phyloP scores from a whole-genome alignment of 1,140 invertebrate genomes.

The Mesaphorura yosii region DNA sequence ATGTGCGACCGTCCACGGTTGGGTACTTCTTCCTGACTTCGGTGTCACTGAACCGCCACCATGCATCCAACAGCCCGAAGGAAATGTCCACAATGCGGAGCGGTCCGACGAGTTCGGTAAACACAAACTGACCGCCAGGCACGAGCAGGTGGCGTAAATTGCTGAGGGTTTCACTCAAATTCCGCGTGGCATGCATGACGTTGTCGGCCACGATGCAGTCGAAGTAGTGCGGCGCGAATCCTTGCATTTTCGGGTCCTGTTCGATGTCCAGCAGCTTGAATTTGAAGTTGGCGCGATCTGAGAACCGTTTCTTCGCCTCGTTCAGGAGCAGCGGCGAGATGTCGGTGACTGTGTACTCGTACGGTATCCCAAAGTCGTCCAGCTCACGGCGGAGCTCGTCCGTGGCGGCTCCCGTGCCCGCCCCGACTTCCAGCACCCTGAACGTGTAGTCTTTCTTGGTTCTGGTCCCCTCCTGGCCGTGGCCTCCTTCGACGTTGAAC shows the following conservation, averaged over 20 bases:
- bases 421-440: constrained; percentile 16
- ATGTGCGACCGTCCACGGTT: background rate
- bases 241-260: constrained; percentile 10
- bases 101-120: background rate
- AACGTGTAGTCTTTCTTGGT: background rate
- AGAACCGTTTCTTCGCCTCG: constrained; percentile 8
- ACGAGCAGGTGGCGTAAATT: constrained; percentile 1
- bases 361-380: background rate
- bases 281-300: constrained; percentile 2
- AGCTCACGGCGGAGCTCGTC: background rate
- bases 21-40: background rate
- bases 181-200: constrained; percentile 12
- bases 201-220: constrained; percentile 8
- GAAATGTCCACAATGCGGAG: background rate
- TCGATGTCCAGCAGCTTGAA: constrained; percentile 9
- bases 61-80: constrained; percentile 3
- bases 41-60: constrained; percentile 5
- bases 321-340: constrained; percentile 6
- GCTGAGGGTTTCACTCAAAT: background rate
- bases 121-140: background rate
- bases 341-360: constrained; percentile 8
- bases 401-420: constrained; percentile 2
- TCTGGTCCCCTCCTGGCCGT: background rate
- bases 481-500: background rate
- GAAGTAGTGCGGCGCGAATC: constrained; percentile 7